phyloP scores from a whole-genome alignment of 2,888 invertebrate species.

The Serripes groenlandicus region DNA sequence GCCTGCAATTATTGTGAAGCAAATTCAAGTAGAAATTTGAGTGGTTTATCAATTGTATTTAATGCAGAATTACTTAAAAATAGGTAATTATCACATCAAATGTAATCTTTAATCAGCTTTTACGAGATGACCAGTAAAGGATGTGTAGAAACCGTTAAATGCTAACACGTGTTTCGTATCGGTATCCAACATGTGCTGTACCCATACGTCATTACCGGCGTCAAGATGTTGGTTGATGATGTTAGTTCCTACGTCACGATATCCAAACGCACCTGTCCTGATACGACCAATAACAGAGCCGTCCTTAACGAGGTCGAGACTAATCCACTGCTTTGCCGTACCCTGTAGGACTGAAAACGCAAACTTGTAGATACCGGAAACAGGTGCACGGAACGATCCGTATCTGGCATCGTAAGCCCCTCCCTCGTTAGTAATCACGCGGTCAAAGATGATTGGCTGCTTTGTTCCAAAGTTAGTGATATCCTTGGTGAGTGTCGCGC shows the following conservation, averaged over 20 bases:
- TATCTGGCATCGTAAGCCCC: slow-evolving; percentile 78
- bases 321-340: slow-evolving; percentile 54
- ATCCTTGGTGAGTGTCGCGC: slow-evolving; percentile 79
- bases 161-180: slow-evolving; percentile 46
- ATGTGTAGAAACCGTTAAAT: slow-evolving; percentile 54
- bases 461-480: slow-evolving; percentile 81
- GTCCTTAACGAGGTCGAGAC: slow-evolving; percentile 51
- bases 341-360: slow-evolving; percentile 58
- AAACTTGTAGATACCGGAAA: slow-evolving; percentile 83
- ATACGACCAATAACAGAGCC: slow-evolving; percentile 50
- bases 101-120: slow-evolving; percentile 36
- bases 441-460: slow-evolving; percentile 80
- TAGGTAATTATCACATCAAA: too few species aligned
- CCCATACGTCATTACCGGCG: slow-evolving; percentile 65
- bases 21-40: too few species aligned
- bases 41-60: too few species aligned
- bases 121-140: slow-evolving; percentile 61
- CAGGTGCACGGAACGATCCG: slow-evolving; percentile 82
- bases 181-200: slow-evolving; percentile 57
- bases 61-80: too few species aligned
- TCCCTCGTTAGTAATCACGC: slow-evolving; percentile 83
- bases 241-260: slow-evolving; percentile 63
- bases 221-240: slow-evolving; percentile 53
- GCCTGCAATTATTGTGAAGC: too few species aligned
- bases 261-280: slow-evolving; percentile 65